Evolutionary conservation across 2,888 invertebrate genomes (phyloP), one percentile per base, ranked within the genome.

Genomic region (Amiota mariae): DNA sequence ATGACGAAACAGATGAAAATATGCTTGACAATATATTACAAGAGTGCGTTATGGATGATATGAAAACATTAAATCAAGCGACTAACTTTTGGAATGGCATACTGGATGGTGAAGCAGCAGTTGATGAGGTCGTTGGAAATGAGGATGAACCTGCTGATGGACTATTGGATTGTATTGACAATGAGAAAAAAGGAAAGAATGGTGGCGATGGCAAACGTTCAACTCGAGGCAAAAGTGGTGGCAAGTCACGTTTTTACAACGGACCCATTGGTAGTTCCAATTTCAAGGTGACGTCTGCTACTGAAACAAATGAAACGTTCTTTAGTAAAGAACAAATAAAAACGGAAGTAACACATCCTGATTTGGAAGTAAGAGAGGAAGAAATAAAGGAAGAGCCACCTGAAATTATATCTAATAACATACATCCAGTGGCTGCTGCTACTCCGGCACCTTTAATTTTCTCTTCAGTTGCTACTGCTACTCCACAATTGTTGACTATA

Each of bases 11-110:
- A 36, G 87, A 88, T 73, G 90, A 90, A 67, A 88, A 90, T 64
- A 89, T 90, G 88, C 79, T 90, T 77, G 90, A 90, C 71, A 90
- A 90, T 73, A 90, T 90, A 72, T 76, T 90, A 75, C 89, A 90
- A 71, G 90, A 90, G 80, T 90, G 90, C 81, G 88, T 87, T 81
- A 89, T 90, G 76, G 90, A 90, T 75, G 90, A 90, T 74, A 86
- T 90, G 48, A 90, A 90, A 76, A 85, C 89, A 8, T 79, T 90
- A 15, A 89, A 89, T 79, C 89, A 90, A 73, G 89, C 89, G 15
- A 89, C 90, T 18, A 90, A 80, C 74, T 90, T 90, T 77, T 90
- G 90, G 90, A 90, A 90, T 75, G 90, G 90, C 72, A 89, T 90
- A n/a, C 82, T 90, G 4, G 90, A 89, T 71, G 89, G 89, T 49